Conservation (phyloP, 2,888 invertebrate species). For the Odiellus spinosus region DNA sequence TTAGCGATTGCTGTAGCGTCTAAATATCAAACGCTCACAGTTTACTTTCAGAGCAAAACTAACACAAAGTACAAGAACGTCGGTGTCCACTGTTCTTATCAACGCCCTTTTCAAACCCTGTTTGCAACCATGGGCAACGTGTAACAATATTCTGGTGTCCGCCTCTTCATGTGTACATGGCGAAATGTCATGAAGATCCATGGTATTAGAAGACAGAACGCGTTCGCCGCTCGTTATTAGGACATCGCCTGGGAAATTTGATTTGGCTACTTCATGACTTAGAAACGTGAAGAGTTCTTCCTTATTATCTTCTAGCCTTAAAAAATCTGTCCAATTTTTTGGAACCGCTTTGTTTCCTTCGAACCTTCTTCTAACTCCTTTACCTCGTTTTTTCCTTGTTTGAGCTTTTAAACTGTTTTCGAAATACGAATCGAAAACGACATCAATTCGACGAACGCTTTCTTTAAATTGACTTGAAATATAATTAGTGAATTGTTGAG, state of each 20-base stretch:
- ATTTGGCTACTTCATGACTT: too few relatives aligned
- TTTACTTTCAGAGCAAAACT: background rate
- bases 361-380: background rate
- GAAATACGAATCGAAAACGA: background rate
- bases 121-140: background rate
- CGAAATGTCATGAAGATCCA: background rate
- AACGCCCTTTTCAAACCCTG: background rate
- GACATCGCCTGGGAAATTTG: too few relatives aligned
- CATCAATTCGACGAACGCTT: background rate
- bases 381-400: background rate
- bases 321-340: background rate
- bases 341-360: background rate
- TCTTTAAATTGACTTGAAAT: background rate
- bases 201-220: background rate
- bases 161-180: background rate
- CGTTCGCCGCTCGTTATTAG: background rate
- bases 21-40: background rate
- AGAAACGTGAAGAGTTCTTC: background rate
- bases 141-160: background rate
- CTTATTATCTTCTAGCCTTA: background rate
- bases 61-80: background rate
- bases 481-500: background rate
- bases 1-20: background rate
- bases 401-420: background rate
- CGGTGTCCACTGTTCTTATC: background rate